These are phyloP conservation scores for Lepisosteus oculatus DNA, from an alignment of 2,113 vertebrate genomes.

Conservation along the genomic window DNA sequence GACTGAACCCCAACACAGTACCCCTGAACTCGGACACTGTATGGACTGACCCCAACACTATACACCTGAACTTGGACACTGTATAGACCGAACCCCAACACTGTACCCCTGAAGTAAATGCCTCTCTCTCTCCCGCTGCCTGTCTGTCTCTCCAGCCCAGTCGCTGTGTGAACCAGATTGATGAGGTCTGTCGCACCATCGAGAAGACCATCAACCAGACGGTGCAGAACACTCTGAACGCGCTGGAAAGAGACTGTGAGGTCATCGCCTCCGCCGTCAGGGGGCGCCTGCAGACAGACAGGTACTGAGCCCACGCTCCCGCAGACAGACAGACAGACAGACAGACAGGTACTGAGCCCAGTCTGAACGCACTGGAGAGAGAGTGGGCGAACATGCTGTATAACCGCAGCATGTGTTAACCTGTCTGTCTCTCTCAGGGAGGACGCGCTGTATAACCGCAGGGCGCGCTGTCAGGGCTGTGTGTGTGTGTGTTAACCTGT, in stretches of 20 bases:
- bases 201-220: constrained; percentile 80
- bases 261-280: constrained; percentile 61
- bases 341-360: constrained; percentile 46
- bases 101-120: no score
- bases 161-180: constrained; percentile 76
- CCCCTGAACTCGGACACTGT: no score
- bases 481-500: not conserved
- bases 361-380: constrained; percentile 71
- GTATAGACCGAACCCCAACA: no score
- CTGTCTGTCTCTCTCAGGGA: constrained; percentile 41
- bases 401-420: no score
- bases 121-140: no score
- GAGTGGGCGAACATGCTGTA: constrained; percentile 67
- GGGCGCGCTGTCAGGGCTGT: constrained; percentile 63
- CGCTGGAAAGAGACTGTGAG: constrained; percentile 75
- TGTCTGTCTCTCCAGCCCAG: constrained; percentile 51
- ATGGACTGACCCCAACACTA: no score
- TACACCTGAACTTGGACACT: no score
- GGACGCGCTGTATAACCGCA: constrained; percentile 50
- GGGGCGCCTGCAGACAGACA: constrained; percentile 50
- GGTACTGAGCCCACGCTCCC: constrained; percentile 37
- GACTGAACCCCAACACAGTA: no score
- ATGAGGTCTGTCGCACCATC: constrained; percentile 69
- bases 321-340: not conserved
- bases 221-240: constrained; percentile 74